Conservation (phyloP, 2,888 invertebrate species). For the Phortica magna region DNA sequence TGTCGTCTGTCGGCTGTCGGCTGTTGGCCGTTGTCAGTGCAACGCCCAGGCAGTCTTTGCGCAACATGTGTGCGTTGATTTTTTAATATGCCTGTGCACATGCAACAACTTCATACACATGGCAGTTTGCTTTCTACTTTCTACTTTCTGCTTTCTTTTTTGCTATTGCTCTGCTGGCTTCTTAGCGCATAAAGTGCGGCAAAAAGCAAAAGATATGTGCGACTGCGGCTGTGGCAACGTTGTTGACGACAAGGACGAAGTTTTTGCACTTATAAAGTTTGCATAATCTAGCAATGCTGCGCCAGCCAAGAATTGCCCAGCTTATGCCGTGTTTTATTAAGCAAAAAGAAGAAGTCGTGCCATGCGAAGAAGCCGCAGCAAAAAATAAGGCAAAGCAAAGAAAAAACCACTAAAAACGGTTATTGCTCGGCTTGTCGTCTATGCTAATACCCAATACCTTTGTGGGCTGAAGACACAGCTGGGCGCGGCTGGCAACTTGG, state of each 20-base stretch:
- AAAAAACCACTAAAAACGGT: no score
- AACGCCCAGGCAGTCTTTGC: neutral
- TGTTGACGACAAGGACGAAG: neutral
- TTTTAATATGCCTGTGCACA: slow-evolving; percentile 14
- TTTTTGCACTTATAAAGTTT: slow-evolving; percentile 8
- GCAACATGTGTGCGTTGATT: slow-evolving; percentile 29
- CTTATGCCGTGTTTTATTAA: no score
- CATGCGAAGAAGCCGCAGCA: no score
- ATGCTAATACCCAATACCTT: no score
- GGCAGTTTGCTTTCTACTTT: neutral
- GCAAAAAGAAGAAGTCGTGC: neutral
- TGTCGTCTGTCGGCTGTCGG: no score
- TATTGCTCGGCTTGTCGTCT: no score
- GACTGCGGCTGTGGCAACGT: no score
- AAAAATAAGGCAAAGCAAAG: no score
- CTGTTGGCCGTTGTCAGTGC: neutral
- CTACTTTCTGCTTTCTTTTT: neutral
- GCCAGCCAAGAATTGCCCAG: neutral
- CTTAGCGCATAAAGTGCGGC: slow-evolving; percentile 8
- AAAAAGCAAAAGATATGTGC: neutral
- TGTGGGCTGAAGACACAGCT: no score
- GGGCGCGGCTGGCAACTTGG: no score
- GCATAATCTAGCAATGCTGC: neutral
- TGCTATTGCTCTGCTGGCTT: slow-evolving; percentile 2
- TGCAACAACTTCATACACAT: neutral